Conservation (phyloP, 1,140 invertebrate species). For the Zaprionus taronus region DNA sequence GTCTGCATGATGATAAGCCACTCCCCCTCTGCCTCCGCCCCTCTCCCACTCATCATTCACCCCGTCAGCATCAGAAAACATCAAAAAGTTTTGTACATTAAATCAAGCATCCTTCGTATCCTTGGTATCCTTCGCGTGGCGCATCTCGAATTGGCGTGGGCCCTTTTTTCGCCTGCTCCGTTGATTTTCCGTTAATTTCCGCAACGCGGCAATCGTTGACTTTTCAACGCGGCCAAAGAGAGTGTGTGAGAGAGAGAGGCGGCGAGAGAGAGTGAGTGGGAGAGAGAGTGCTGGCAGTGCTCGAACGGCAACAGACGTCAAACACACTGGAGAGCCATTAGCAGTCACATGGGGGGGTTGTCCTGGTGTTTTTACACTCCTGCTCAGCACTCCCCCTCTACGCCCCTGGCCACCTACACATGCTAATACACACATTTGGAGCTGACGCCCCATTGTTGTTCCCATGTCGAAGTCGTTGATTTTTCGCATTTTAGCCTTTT, state of each 20-base stretch:
- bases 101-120: conserved; percentile 77
- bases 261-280: neutral
- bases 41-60: conserved; percentile 3
- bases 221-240: conserved; percentile 63
- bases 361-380: conserved; percentile 26
- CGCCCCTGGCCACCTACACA: conserved; percentile 46
- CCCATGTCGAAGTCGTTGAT: conserved; percentile 70
- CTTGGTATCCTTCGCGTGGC: neutral
- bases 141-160: conserved; percentile 46
- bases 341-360: conserved; percentile 53
- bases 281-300: neutral
- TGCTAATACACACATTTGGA: conserved; percentile 73
- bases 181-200: conserved; percentile 83
- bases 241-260: neutral
- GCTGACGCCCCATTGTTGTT: conserved; percentile 50
- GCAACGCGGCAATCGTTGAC: conserved; percentile 81
- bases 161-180: conserved; percentile 11
- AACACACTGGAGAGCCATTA: conserved; percentile 79
- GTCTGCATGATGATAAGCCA: conserved; percentile 43
- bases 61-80: conserved; percentile 58
- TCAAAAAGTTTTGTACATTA: conserved; percentile 82
- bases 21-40: conserved; percentile 18
- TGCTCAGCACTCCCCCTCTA: neutral
- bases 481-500: conserved; percentile 80
- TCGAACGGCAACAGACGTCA: conserved; percentile 32